Conservation (phyloP, 2,113 vertebrate genomes). For the Sus scrofa region DNA sequence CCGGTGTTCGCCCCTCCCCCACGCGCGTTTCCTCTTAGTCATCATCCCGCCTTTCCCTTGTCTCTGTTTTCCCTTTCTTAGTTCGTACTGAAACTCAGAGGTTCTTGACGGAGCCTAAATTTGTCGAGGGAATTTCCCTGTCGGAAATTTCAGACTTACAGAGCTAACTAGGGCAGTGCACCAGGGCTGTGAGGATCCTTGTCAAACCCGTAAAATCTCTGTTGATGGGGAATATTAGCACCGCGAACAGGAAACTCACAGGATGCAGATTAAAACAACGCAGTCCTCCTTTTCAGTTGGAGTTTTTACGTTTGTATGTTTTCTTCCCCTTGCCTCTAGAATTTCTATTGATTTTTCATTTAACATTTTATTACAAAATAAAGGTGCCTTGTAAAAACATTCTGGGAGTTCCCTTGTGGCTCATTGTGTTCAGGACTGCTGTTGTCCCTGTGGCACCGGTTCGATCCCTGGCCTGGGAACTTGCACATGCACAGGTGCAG, state of each 20-base stretch:
- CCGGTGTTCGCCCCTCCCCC: rapidly evolving
- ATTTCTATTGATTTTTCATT: neutral
- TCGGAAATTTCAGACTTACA: neutral
- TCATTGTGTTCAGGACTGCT: too few relatives aligned
- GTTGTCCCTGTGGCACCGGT: too few relatives aligned
- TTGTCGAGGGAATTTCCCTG: neutral
- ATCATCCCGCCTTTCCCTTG: neutral
- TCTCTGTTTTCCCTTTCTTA: neutral
- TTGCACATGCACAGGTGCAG: too few relatives aligned
- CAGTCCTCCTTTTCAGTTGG: neutral
- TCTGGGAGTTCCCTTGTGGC: too few relatives aligned
- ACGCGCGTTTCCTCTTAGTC: neutral
- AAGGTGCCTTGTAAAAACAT: neutral
- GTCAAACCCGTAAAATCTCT: neutral
- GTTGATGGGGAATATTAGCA: neutral
- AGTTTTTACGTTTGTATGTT: neutral
- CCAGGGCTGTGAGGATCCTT: neutral
- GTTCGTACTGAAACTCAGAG: neutral
- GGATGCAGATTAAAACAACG: neutral
- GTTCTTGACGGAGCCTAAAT: neutral
- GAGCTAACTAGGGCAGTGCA: neutral
- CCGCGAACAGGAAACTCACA: neutral
- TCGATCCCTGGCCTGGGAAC: too few relatives aligned
- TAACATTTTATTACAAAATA: neutral
- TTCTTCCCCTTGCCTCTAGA: neutral